Conservation (phyloP, 1,140 invertebrate species). For the Hesperophylax magnus region DNA sequence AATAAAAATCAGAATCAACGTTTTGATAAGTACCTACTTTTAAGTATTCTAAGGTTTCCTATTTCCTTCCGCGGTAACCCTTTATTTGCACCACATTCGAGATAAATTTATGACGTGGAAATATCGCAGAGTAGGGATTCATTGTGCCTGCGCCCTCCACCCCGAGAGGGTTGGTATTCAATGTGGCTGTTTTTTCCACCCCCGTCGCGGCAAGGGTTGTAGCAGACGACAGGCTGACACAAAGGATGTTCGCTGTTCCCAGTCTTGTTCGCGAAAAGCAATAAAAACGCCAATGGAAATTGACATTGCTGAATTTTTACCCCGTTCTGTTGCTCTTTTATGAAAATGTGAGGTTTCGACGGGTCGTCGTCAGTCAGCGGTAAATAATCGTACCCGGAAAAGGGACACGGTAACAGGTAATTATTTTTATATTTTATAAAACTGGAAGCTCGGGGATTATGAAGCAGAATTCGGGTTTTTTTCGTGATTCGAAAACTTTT, state of each 20-base stretch:
- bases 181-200: neutral
- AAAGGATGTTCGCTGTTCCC: neutral
- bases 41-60: too few species aligned
- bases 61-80: too few species aligned
- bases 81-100: constrained; percentile 12
- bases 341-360: neutral
- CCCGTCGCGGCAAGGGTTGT: too few species aligned
- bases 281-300: constrained; percentile 4
- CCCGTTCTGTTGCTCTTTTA: neutral
- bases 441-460: neutral
- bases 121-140: constrained; percentile 4
- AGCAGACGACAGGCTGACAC: neutral
- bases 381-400: neutral
- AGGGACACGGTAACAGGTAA: neutral
- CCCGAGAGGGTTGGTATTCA: neutral
- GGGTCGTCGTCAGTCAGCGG: neutral
- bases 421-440: neutral
- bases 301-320: neutral
- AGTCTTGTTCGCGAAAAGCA: neutral
- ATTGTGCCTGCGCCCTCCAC: neutral
- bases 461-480: neutral
- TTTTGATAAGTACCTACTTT: too few species aligned
- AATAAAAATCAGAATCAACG: too few species aligned
- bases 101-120: constrained; percentile 32
- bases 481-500: neutral